Base-by-base conservation (phyloP, 2,113 vertebrate genomes). In the Cichladusa arquata region DNA sequence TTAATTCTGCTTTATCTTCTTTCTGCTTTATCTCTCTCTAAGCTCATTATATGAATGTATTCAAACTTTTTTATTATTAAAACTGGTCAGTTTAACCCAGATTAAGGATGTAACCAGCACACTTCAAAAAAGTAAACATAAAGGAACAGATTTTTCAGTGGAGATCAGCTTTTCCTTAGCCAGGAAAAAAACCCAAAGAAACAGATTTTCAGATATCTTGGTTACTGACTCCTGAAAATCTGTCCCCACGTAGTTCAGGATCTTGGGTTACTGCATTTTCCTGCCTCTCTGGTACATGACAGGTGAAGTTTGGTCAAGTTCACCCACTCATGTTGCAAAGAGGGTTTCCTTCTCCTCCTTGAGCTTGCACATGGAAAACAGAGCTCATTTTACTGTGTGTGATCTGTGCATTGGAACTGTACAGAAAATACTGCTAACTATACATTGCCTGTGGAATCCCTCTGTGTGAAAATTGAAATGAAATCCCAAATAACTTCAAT, bases 1-100 rank as follows among this genome's bases (percentile, higher is more conserved):
- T 96, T 96, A 95, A 95, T 92, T 92, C 82, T 86, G 73, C 94
- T 94, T 97, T 91, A 91, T 94, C 91, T 96, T 91, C 91, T 92
- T 94, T 93, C 84, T 90, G 81, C 91, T 94, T 96, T 91, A 96
- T 87, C 95, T 96, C 74, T 71, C 62, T 79, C 76, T 96, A 91
- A 95, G 86, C 93, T 97, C 88, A 95, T 96, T 96, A 96, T 77
- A 36, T 88, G 86, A 94, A 84, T 95, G 88, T 92, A 85, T 90
- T 94, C 79, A 92, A 91, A 96, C 86, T 93, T 97, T 92, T 94
- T 93, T 90, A 73, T 88, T 95, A 94, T 88, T 94, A 92, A 92
- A 94, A 44, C 85, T n/a, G 51, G 76, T 87, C 94, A 90, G 87
- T 93, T 91, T 91, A 93, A 90, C 93, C 90, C 83, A 91, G 93